Evolutionary conservation across 2,797 vertebrate species (phyloP), one percentile per base, ranked within the genome.

Genomic region (Pristis pectinata): DNA sequence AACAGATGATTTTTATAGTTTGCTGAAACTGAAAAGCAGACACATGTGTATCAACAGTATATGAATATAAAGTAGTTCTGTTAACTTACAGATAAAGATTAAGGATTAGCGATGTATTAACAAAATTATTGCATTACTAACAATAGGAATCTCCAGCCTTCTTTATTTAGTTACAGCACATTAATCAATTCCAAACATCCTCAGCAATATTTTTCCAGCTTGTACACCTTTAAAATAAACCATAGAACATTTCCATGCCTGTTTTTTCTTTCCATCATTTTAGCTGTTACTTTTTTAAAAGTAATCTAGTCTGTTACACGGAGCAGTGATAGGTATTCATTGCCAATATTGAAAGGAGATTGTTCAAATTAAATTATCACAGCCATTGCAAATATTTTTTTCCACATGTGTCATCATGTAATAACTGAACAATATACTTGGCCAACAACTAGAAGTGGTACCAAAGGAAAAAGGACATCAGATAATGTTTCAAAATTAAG

Each of bases 331-430:
- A 70, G 27, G 17, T 70, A 70, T 70, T 27, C 89, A 92, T 67
- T 70, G 24, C 64, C 22, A 22, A n/a, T 91, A 41, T 93, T 9
- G 70, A 61, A n/a, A 27, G 17, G 91, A 93, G 15, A 93, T 70
- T 93, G 17, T 93, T 53, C 27, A 74, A 74, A 70, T 72, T 93
- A 93, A 93, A 93, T 74, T 34, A 74, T 53, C 44, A 34, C n/a
- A 9, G 67, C 10, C 11, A 34, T 27, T 44, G 1, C 24, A 93
- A 70, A 44, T 70, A 49, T 49, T 44, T 76, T 74, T 89, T 49
- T 9, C 30, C 34, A 41, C 17, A 30, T 17, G 15, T n/a, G 30
- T 27, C 24, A 0, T 34, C 22, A 37, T 70, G 89, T 30, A 56
- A 94, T 56, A 76, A 94, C 15, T 49, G 70, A n/a, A 74, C 44